Percentiles rank a stretch among this genome's conserved stretches.
phyloP scores from a whole-genome alignment of 2,797 vertebrate species.

The Ceyx erithaca region DNA sequence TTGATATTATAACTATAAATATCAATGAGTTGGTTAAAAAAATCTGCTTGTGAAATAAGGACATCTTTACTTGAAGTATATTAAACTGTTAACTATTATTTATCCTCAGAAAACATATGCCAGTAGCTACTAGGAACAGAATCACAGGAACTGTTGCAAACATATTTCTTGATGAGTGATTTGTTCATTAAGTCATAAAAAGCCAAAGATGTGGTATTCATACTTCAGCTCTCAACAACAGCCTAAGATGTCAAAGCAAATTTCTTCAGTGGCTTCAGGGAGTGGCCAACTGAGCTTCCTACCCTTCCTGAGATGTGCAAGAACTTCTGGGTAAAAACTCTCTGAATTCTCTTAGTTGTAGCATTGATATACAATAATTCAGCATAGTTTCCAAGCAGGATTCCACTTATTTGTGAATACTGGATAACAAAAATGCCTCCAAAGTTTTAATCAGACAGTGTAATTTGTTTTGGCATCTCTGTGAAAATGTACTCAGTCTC shows the following conservation, averaged over 20 bases:
- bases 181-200: not conserved
- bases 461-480: not conserved
- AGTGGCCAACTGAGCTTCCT: not conserved
- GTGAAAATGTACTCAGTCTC: not conserved
- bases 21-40: not conserved
- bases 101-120: not conserved
- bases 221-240: not conserved
- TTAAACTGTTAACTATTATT: not conserved
- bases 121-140: not conserved
- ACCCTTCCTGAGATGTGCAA: not conserved
- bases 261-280: not conserved
- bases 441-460: slow-evolving; percentile 10
- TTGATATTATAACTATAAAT: slow-evolving; percentile 19
- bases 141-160: not conserved
- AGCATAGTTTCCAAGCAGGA: not conserved
- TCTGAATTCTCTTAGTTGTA: not conserved
- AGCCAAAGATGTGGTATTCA: not conserved
- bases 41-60: not conserved
- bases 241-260: not conserved
- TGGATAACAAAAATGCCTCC: not conserved
- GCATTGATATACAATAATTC: not conserved
- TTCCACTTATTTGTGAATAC: not conserved
- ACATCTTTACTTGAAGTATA: not conserved
- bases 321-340: not conserved
- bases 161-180: not conserved